Percentiles rank a stretch among this genome's conserved stretches.
phyloP scores from a whole-genome alignment of 1,140 invertebrate species.

The Atta cephalotes region DNA sequence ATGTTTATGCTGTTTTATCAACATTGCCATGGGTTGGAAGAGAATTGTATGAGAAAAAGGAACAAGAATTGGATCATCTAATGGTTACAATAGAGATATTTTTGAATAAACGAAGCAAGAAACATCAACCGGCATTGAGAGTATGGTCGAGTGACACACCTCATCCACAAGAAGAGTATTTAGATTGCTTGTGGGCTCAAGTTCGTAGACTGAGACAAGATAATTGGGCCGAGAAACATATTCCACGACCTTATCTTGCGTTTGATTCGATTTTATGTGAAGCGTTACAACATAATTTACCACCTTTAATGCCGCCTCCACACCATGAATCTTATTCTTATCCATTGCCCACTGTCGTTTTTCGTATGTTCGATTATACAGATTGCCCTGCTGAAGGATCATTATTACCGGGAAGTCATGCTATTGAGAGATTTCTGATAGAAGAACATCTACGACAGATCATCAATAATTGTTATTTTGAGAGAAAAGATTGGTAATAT shows the following conservation, averaged over 20 bases:
- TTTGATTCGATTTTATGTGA: conserved; percentile 98
- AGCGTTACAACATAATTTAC: conserved; percentile 97
- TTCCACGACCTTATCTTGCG: conserved; percentile 96
- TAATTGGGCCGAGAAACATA: conserved; percentile 99
- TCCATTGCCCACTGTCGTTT: conserved; percentile 96
- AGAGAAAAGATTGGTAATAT: conserved; percentile 96
- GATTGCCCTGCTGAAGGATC: conserved; percentile 95
- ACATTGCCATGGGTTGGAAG: conserved; percentile 98
- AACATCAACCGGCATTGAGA: conserved; percentile 95
- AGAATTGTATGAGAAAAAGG: conserved; percentile 98
- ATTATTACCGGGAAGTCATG: conserved; percentile 96
- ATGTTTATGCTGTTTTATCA: conserved; percentile 97
- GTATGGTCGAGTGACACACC: conserved; percentile 97
- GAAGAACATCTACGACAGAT: conserved; percentile 99
- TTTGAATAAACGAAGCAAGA: conserved; percentile 96
- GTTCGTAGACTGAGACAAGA: conserved; percentile 96
- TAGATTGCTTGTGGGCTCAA: conserved; percentile 99
- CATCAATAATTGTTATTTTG: conserved; percentile 94
- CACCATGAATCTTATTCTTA: conserved; percentile 96
- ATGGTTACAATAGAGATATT: conserved; percentile 98
- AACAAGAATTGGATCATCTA: conserved; percentile 96
- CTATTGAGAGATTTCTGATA: conserved; percentile 98
- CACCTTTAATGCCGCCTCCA: conserved; percentile 94
- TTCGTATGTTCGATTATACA: conserved; percentile 99
- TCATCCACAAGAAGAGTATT: conserved; percentile 99